Evolutionary conservation across 2,797 vertebrate genomes (phyloP).

Genomic region (Lepilemur ruficaudatus): DNA sequence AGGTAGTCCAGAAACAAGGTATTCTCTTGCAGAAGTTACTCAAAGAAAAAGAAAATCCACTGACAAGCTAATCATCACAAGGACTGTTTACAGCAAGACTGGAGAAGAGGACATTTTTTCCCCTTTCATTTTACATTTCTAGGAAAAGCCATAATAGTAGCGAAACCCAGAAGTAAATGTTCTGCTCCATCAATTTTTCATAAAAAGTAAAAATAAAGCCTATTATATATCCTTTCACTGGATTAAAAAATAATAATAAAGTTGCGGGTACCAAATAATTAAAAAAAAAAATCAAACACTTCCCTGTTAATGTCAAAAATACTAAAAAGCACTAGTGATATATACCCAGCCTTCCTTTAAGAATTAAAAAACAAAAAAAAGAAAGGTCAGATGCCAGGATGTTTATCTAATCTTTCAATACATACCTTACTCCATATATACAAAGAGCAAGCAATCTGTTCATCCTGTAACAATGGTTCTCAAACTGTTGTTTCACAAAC

Average conservation of each 20-base stretch:
- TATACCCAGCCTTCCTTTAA: background rate
- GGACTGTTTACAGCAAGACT: background rate
- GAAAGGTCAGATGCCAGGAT: background rate
- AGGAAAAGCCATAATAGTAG: background rate
- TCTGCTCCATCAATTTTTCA: conserved; percentile 11
- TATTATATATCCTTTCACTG: background rate
- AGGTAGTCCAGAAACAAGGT: background rate
- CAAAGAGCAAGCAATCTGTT: background rate
- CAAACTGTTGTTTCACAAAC: background rate
- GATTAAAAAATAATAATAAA: background rate
- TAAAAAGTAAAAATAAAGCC: background rate
- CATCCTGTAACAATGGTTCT: background rate
- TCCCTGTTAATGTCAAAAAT: background rate
- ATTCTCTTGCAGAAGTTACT: background rate
- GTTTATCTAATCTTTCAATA: background rate
- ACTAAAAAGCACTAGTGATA: background rate
- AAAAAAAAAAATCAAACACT: background rate
- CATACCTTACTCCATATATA: background rate
- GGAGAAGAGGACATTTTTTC: background rate
- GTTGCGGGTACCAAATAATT: background rate
- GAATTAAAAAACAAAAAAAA: background rate
- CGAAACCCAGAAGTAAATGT: conserved; percentile 10
- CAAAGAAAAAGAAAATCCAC: background rate
- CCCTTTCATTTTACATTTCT: conserved; percentile 31
- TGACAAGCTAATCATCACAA: background rate